A percentile compares a stretch with the other conserved stretches of the same genome.
Evolutionary conservation across 2,888 invertebrate genomes (phyloP).

Genomic region (Eretmocerus hayati): DNA sequence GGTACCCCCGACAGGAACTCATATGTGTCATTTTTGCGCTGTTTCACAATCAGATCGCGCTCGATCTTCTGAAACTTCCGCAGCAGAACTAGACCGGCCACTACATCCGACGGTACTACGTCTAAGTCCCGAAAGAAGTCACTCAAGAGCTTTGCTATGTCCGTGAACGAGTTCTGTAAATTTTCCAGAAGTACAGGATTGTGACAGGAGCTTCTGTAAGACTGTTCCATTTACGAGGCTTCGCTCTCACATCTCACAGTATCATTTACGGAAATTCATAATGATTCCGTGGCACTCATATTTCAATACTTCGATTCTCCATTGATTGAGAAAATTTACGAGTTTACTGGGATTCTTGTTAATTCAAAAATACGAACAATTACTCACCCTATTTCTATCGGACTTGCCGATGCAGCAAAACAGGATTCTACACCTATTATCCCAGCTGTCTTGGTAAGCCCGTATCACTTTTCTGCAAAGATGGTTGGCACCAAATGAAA

Average conservation of each 20-base stretch:
- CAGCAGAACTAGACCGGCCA: conserved; percentile 74
- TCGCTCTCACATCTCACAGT: too few species aligned
- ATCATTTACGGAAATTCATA: too few species aligned
- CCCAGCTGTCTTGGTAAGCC: conserved; percentile 84
- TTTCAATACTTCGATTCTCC: too few species aligned
- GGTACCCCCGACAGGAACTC: conserved; percentile 81
- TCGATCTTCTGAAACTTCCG: conserved; percentile 75
- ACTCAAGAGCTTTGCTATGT: conserved; percentile 73
- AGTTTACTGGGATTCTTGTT: too few species aligned
- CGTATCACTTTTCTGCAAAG: conserved; percentile 70
- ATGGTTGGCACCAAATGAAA: too few species aligned
- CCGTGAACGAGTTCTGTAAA: conserved; percentile 72
- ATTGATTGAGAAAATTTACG: too few species aligned
- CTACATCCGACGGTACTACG: conserved; percentile 81
- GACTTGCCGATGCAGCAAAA: conserved; percentile 78
- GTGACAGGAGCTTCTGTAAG: too few species aligned
- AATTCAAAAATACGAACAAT: too few species aligned
- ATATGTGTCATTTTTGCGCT: conserved; percentile 75
- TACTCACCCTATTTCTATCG: conserved; percentile 60
- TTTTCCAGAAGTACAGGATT: too few species aligned
- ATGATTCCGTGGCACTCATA: too few species aligned
- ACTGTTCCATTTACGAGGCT: too few species aligned
- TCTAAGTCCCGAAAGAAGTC: conserved; percentile 84
- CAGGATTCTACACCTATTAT: conserved; percentile 69
- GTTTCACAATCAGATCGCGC: conserved; percentile 64